Conservation (phyloP, 2,888 invertebrate genomes). For the Sturmia bella region DNA sequence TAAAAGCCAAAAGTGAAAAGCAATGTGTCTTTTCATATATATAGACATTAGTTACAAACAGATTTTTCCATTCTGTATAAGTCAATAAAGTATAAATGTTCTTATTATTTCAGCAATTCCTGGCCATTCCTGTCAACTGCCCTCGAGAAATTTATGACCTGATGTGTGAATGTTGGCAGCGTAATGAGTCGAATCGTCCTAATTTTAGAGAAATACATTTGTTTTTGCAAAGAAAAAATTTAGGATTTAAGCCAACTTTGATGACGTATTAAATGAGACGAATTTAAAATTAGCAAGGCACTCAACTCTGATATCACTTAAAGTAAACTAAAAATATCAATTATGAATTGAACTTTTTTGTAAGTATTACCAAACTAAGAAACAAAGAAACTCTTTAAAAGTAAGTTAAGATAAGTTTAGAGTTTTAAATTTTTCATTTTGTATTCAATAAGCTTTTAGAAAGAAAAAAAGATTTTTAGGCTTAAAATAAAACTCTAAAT, state of each 20-base stretch:
- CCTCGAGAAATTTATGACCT: conserved; percentile 93
- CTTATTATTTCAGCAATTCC: conserved; percentile 81
- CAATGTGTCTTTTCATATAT: no score
- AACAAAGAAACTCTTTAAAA: conserved; percentile 10
- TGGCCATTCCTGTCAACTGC: conserved; percentile 89
- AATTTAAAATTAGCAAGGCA: conserved; percentile 63
- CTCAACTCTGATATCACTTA: conserved; percentile 51
- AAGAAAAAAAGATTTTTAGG: conserved; percentile 21
- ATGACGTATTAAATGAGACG: conserved; percentile 75
- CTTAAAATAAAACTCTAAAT: not conserved
- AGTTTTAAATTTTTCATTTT: conserved; percentile 29
- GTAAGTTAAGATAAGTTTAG: conserved; percentile 29
- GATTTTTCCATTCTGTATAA: no score
- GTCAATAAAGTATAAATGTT: not conserved
- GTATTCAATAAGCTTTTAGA: conserved; percentile 37
- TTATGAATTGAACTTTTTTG: conserved; percentile 62
- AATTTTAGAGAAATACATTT: conserved; percentile 92
- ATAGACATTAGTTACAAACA: no score
- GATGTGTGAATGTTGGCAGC: conserved; percentile 93
- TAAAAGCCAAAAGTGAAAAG: no score
- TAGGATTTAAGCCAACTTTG: conserved; percentile 83
- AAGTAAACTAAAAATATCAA: conserved; percentile 62
- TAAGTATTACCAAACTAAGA: conserved; percentile 45
- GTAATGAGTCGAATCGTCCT: conserved; percentile 89
- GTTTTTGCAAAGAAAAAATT: conserved; percentile 90